Base-by-base conservation (phyloP, 2,113 vertebrate species). In the Lanius ludovicianus region DNA sequence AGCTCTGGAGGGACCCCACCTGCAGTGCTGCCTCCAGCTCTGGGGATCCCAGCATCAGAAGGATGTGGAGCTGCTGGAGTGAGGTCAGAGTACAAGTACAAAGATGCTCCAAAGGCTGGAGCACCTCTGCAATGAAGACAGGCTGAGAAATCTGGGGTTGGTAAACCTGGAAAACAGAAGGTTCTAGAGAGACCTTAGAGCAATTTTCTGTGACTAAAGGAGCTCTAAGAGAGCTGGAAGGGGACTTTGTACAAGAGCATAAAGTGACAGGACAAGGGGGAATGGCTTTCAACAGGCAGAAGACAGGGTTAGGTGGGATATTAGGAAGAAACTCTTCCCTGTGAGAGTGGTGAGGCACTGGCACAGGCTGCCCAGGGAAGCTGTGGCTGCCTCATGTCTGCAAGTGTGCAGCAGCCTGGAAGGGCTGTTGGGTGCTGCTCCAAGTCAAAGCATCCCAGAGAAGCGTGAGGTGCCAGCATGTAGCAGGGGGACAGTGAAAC, bases 391-490 rank as follows among this genome's bases (percentile, higher is more conserved):
- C 35, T 6, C 55, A 62, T 33, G 47, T 27, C 41, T 18, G 63
- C 17, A 82, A 60, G 28, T 37, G 16, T 53, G 30, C 47, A 60
- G 42, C 46, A 35, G 71, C 23, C 47, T 47, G 37, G 18, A 11
- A 47, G 28, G 33, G 50, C 27, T 63, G 19, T 15, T 0, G 3
- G 16, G 10, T 23, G 33, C 53, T 47, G 59, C 19, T 24, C 8
- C 9, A 37, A 59, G 52, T 11, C 75, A 57, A 50, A 84, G n/a
- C 52, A 75, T 9, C 70, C 21, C 21, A 1, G 55, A 20, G 24
- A 52, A 24, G 12, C 4, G 6, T 25, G 37, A 39, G 35, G n/a
- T 0, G 11, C 47, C 5, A 15, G 69, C 0, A 0, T 14, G 1
- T 41, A 50, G 24, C 6, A 3, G 35, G 24, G 53, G 9, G 17